A percentile compares a stretch with the other conserved stretches of the same genome.
Evolutionary conservation across 2,888 invertebrate species (phyloP).

Genomic region (Lasioglossum marginatum): DNA sequence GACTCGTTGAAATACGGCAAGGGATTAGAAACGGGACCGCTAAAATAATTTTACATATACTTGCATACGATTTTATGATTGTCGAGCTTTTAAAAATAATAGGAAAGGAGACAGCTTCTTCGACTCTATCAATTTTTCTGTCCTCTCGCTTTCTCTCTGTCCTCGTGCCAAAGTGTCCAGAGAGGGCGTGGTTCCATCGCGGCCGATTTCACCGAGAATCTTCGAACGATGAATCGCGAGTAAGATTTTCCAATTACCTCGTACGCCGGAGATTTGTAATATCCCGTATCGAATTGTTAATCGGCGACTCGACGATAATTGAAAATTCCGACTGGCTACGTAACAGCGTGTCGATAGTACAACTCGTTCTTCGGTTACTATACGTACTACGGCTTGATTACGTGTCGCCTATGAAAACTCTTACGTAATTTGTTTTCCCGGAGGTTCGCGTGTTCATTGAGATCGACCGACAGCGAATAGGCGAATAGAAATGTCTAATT

Average conservation of each 20-base stretch:
- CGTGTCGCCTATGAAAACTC: slow-evolving; percentile 22
- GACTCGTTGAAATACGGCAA: too few species aligned
- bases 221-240: not conserved
- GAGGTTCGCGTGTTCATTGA: not conserved
- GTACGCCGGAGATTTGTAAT: not conserved
- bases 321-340: not conserved
- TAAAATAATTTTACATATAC: too few species aligned
- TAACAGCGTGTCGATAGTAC: not conserved
- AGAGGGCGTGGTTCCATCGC: not conserved
- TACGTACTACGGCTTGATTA: not conserved
- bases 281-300: not conserved
- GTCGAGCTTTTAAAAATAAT: too few species aligned
- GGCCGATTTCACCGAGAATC: not conserved
- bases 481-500: not conserved
- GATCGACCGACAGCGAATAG: not conserved
- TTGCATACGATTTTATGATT: too few species aligned
- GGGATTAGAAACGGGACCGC: too few species aligned
- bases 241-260: not conserved
- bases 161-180: not conserved
- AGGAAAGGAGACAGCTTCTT: too few species aligned
- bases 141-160: not conserved
- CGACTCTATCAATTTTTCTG: not conserved
- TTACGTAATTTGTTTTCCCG: slow-evolving; percentile 22
- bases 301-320: not conserved
- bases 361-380: slow-evolving; percentile 1